Conservation (phyloP, 2,888 invertebrate genomes). For the Papilio elwesi region DNA sequence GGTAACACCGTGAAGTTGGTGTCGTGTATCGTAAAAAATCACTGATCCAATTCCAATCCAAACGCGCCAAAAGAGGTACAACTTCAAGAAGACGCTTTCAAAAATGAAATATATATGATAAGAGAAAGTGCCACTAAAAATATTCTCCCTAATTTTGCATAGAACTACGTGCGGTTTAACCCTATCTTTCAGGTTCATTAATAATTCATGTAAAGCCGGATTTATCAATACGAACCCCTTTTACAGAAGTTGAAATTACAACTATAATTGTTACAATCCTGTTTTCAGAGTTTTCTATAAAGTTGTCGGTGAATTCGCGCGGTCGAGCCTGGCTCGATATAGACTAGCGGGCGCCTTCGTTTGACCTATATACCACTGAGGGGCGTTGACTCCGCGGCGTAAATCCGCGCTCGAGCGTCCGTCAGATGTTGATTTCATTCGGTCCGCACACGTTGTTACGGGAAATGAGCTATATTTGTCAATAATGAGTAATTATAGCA, state of each 20-base stretch:
- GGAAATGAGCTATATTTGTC: slow-evolving; percentile 29
- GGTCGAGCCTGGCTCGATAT: slow-evolving; percentile 66
- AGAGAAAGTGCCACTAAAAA: not conserved
- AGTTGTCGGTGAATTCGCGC: slow-evolving; percentile 58
- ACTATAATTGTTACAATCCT: slow-evolving; percentile 50
- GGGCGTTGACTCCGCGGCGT: slow-evolving; percentile 75
- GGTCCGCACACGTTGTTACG: slow-evolving; percentile 10
- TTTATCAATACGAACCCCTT: slow-evolving; percentile 51
- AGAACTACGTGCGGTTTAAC: slow-evolving; percentile 59
- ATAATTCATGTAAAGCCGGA: slow-evolving; percentile 67
- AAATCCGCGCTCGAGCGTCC: slow-evolving; percentile 44
- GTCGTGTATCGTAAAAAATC: not conserved
- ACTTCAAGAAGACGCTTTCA: too few species aligned
- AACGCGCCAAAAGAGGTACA: too few species aligned
- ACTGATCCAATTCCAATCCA: not conserved
- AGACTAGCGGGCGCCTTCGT: slow-evolving; percentile 77
- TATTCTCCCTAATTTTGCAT: slow-evolving; percentile 48
- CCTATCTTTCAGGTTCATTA: slow-evolving; percentile 60
- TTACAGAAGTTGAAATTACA: slow-evolving; percentile 47
- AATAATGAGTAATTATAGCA: slow-evolving; percentile 11
- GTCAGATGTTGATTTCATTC: slow-evolving; percentile 24
- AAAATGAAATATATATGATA: too few species aligned
- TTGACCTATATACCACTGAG: slow-evolving; percentile 78
- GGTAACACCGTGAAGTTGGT: too few species aligned
- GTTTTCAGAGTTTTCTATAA: slow-evolving; percentile 58